These are phyloP conservation scores for Hylaeus volcanicus DNA, from an alignment of 1,140 invertebrate species.

Conservation along the genomic window DNA sequence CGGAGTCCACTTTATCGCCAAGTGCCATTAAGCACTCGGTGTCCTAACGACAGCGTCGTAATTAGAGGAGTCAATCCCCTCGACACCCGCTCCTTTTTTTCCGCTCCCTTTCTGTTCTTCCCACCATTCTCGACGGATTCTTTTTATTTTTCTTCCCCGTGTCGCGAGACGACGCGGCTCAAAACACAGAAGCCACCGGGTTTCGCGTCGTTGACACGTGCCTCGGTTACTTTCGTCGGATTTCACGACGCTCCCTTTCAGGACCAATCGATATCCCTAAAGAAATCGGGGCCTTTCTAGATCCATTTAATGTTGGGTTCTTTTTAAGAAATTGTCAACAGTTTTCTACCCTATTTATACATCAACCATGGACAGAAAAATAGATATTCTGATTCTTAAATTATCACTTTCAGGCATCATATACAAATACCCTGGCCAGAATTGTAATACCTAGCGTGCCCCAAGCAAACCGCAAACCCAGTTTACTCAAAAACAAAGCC, in stretches of 20 bases:
- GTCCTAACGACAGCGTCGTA: conserved; percentile 60
- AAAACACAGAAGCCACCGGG: background rate
- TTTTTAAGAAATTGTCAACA: too few species aligned
- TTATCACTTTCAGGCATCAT: too few species aligned
- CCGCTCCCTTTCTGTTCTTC: background rate
- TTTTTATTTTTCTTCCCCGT: conserved; percentile 1
- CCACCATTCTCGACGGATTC: background rate
- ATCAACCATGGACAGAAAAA: too few species aligned
- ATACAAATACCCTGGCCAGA: too few species aligned
- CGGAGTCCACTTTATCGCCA: conserved; percentile 58
- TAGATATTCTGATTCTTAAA: too few species aligned
- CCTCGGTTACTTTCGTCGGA: background rate
- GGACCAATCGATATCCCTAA: too few species aligned
- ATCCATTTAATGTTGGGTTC: too few species aligned
- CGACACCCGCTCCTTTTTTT: conserved; percentile 1
- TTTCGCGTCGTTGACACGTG: background rate
- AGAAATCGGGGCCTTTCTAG: too few species aligned
- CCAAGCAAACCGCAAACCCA: too few species aligned
- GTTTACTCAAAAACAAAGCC: too few species aligned
- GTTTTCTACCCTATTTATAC: too few species aligned
- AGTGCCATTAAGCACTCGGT: conserved; percentile 64
- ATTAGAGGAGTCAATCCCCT: conserved; percentile 57
- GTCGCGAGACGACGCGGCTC: background rate
- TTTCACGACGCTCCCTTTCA: background rate
- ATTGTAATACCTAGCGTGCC: too few species aligned